Percentiles rank a stretch among this genome's conserved stretches.
These are phyloP conservation scores for Peromyscus nudipes DNA, from an alignment of 2,797 vertebrate genomes.

Conservation along the genomic window DNA sequence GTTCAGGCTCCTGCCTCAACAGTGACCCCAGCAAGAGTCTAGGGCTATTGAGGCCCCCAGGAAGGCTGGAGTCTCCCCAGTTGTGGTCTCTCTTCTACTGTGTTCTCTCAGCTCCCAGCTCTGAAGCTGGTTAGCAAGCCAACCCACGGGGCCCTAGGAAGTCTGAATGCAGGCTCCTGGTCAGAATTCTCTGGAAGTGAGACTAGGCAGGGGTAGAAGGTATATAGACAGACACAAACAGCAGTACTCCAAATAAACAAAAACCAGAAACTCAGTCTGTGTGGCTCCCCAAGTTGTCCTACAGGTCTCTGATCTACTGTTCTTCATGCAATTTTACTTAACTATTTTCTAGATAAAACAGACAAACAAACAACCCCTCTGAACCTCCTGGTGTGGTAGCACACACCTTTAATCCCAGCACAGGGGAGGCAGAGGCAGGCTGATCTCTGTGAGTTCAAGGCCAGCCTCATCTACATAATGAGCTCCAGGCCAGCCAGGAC, in stretches of 20 bases:
- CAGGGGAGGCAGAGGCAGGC: neutral
- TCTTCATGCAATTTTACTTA: neutral
- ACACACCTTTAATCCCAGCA: neutral
- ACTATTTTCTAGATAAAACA: neutral
- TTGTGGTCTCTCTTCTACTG: fast-evolving
- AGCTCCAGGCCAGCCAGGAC: neutral
- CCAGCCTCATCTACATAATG: neutral
- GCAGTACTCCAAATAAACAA: neutral
- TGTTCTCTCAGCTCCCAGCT: neutral
- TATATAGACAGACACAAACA: neutral
- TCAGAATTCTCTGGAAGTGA: neutral
- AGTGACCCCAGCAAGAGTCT: neutral
- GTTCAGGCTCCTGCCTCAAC: neutral
- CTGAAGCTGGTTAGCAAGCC: neutral
- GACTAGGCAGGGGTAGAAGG: neutral
- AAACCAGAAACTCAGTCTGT: neutral
- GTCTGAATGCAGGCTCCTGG: neutral
- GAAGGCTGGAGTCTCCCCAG: neutral
- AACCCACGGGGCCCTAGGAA: neutral
- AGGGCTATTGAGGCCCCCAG: neutral
- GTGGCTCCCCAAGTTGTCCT: neutral
- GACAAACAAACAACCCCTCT: neutral
- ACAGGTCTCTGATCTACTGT: neutral
- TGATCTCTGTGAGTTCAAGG: neutral
- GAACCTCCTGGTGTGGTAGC: neutral